Conservation (phyloP, 2,888 invertebrate genomes). For the Stramonita haemastoma region DNA sequence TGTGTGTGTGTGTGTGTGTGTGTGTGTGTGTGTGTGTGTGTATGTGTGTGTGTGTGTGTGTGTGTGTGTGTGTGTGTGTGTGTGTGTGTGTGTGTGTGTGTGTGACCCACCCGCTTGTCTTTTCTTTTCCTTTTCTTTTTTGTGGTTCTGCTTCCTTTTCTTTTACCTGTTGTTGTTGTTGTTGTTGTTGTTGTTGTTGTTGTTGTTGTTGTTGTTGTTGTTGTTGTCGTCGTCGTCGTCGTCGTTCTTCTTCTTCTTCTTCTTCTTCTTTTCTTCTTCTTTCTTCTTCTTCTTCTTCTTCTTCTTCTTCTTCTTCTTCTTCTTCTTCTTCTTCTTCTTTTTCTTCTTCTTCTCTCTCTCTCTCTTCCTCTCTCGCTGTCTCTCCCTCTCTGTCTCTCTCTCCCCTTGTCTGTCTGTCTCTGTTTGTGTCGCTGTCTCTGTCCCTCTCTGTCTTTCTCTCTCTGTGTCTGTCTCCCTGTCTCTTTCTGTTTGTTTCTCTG, state of each 20-base stretch:
- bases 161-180: background rate
- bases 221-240: background rate
- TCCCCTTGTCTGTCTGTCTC: background rate
- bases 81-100: no score
- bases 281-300: no score
- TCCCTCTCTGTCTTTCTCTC: no score
- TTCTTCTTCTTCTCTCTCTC: background rate
- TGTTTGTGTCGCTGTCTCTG: no score
- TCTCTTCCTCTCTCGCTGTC: background rate
- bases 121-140: no score
- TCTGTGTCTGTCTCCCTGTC: background rate
- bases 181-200: background rate
- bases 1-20: no score
- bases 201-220: background rate
- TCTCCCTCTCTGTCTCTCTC: background rate
- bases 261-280: background rate
- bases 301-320: no score
- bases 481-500: background rate
- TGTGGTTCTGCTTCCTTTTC: background rate
- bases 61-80: no score
- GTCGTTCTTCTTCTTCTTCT: background rate
- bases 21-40: no score
- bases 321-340: background rate
- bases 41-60: no score
- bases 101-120: no score